Evolutionary conservation across 1,140 invertebrate genomes (phyloP).

Genomic region (Drosophila rhopaloa): DNA sequence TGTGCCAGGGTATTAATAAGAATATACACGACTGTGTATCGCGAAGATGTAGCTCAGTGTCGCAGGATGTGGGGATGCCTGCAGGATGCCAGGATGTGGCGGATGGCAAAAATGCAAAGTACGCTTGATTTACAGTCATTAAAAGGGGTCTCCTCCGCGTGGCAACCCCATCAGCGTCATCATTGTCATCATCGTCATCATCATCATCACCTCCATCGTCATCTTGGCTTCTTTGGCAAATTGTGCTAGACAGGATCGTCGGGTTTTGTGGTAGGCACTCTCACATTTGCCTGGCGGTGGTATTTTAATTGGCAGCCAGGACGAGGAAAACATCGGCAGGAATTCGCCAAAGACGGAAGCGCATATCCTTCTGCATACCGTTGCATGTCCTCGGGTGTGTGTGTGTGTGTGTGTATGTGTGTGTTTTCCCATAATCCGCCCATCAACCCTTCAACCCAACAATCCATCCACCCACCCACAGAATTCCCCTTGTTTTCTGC

Average conservation of each 20-base stretch:
- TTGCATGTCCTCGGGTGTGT: slow-evolving; percentile 51
- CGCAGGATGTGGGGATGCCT: slow-evolving; percentile 22
- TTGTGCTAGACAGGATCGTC: slow-evolving; percentile 36
- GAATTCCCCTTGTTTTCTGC: background rate
- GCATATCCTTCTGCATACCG: slow-evolving; percentile 72
- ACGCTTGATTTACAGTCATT: slow-evolving; percentile 81
- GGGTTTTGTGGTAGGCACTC: slow-evolving; percentile 17
- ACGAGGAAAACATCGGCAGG: slow-evolving; percentile 34
- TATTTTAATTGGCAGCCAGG: slow-evolving; percentile 79
- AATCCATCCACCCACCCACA: background rate
- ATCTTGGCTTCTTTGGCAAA: slow-evolving; percentile 32
- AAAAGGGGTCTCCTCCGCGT: slow-evolving; percentile 38
- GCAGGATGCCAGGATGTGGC: slow-evolving; percentile 41
- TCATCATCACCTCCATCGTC: slow-evolving; percentile 6
- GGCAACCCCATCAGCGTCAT: background rate
- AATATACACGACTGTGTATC: background rate
- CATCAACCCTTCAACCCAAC: background rate
- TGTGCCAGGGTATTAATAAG: too few relatives aligned
- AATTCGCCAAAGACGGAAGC: slow-evolving; percentile 66
- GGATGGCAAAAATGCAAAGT: slow-evolving; percentile 77
- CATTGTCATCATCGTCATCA: background rate
- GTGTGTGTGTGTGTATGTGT: background rate
- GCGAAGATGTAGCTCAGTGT: slow-evolving; percentile 41
- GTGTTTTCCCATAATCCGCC: background rate
- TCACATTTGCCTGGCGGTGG: slow-evolving; percentile 73